These are phyloP conservation scores for Garrulus glandarius DNA, from an alignment of 2,797 vertebrate genomes.

Conservation along the genomic window DNA sequence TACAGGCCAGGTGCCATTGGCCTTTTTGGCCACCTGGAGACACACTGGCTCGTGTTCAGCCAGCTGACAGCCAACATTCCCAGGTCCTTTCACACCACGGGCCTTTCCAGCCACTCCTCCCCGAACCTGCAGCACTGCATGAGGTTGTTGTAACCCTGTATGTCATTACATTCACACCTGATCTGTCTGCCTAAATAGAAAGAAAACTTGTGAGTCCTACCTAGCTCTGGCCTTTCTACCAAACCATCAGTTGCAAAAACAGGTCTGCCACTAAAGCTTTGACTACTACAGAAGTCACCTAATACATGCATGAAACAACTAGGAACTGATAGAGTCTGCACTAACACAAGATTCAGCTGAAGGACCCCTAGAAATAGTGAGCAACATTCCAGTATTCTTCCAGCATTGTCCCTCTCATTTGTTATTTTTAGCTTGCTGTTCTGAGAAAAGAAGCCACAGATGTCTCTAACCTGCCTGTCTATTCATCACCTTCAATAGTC, in stretches of 20 bases:
- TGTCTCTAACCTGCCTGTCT: background rate
- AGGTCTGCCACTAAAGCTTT: background rate
- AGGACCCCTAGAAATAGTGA: background rate
- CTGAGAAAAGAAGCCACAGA: background rate
- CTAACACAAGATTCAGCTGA: background rate
- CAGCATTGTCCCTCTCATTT: background rate
- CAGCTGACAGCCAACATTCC: background rate
- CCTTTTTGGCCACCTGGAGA: background rate
- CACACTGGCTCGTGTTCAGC: background rate
- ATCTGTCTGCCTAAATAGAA: background rate
- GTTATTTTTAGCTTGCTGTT: background rate
- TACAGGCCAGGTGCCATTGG: background rate
- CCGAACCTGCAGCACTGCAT: rapidly evolving
- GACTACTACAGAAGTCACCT: background rate
- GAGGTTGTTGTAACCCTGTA: background rate
- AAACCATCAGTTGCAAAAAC: background rate
- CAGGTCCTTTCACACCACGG: background rate
- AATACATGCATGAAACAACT: background rate
- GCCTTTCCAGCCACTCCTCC: background rate
- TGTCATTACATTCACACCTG: background rate
- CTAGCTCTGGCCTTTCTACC: background rate
- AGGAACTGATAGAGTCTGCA: background rate
- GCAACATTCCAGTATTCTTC: background rate
- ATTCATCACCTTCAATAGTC: background rate
- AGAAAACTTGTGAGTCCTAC: background rate